Base-by-base conservation (phyloP, 2,797 vertebrate genomes). In the Podarcis siculus region DNA sequence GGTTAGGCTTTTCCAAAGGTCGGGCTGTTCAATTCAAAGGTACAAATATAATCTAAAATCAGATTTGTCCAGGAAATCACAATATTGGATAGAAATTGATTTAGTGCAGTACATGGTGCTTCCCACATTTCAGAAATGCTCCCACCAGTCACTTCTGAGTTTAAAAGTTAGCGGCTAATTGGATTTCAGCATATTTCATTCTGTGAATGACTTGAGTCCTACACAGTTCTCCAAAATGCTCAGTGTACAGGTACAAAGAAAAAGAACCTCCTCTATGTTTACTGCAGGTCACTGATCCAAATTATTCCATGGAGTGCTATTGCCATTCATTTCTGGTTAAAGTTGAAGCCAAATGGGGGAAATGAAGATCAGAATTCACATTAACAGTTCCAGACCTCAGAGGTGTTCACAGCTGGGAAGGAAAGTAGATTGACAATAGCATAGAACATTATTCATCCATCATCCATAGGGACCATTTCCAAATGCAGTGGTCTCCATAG, bases 1-100 rank as follows among this genome's bases (percentile, higher is more conserved):
- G 32, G 87, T 90, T 85, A 87, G 83, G 73, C 58, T 82, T 91
- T 90, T 89, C 91, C 45, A 92, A 94, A 91, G 90, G 42, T 30
- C 45, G 2, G 30, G 6, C 27, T 75, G 75, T 75, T 82, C 75
- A 27, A 66, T 81, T 81, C 49, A 81, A 35, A 72, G 76, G 39
- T 27, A 61, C 49, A 86, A 27, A 39, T 79, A 77, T 8, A 21
- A 37, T 55, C 66, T 58, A 35, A 39, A 35, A 80, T 71, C 82
- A 42, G 21, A 73, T 82, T 19, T 80, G 81, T 4, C 75, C 0
- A 0, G 0, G 3, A 84, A 90, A 77, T 86, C 7, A 17, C 21
- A 75, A 2, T 37, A 49, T 12, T 45, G 30, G 30, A 12, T 19
- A 72, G 32, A 37, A 58, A 37, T 8, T 37, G 45, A 27, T 1